Evolutionary conservation across 2,113 vertebrate genomes (phyloP), one percentile per base, ranked within the genome.

Genomic region (Siniperca knerii): DNA sequence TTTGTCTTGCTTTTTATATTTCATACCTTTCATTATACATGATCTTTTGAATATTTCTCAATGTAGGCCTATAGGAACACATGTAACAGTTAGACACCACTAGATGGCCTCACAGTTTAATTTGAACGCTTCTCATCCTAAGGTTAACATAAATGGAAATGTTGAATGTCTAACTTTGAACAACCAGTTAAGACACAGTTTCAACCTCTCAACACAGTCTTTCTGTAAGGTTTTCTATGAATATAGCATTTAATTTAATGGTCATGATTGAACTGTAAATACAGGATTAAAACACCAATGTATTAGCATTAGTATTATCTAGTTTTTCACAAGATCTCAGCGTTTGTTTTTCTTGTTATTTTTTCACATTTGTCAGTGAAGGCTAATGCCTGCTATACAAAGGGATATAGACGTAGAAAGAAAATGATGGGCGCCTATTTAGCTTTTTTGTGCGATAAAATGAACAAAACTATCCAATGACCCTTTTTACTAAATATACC

Each of bases 31-130:
- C 5, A 33, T 67, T 40, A 20, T 2, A 37, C 25, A 65, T 13
- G 33, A 13, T 62, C 50, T 62, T 20, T 20, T 66, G 8, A 60
- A 20, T 33, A 23, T 74, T 52, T 62, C 3, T 60, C 7, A 37
- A 50, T 16, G 12, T 6, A 37, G 35, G 35, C 35, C 35, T 37
- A 23, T 21, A 57, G 0, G 29, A 15, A 65, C 1, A 33, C 11
- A 8, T 48, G 3, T 33, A n/a, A 29, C 72, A 72, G n/a, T 12
- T 4, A 52, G 12, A 18, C 16, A 46, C 90, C 92, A 92, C 88
- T 88, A 94, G 92, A 86, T 91, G 93, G 82, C 80, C 7, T 9
- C 37, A 55, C 4, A 74, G 67, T 21, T 58, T 61, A 60, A 84
- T 48, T 61, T 60, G 7, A 18, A 72, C 20, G 48, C 55, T 15